Conservation (phyloP, 2,888 invertebrate genomes). For the Drosophila demipolita region DNA sequence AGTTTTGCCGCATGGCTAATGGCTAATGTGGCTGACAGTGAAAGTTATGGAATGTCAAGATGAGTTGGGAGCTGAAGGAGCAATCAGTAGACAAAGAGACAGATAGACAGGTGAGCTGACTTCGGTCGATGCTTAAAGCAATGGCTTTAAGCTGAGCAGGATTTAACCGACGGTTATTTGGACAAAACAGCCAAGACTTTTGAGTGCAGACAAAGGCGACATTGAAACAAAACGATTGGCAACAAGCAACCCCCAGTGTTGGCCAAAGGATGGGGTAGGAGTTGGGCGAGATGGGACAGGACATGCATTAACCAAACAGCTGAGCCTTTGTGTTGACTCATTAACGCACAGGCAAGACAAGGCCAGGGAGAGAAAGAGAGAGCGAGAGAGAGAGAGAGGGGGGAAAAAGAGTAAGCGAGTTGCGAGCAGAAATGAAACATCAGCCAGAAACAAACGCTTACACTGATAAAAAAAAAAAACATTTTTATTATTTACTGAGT, state of each 20-base stretch:
- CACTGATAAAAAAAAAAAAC: not conserved
- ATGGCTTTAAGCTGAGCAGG: slow-evolving; percentile 45
- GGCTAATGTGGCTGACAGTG: slow-evolving; percentile 43
- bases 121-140: slow-evolving; percentile 36
- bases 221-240: slow-evolving; percentile 53
- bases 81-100: slow-evolving; percentile 10
- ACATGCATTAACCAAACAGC: slow-evolving; percentile 77
- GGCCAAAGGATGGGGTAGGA: slow-evolving; percentile 9
- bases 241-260: slow-evolving; percentile 46
- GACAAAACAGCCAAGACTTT: slow-evolving; percentile 50
- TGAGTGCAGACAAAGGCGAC: slow-evolving; percentile 60
- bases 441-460: slow-evolving; percentile 39
- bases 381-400: slow-evolving; percentile 3
- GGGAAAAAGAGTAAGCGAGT: slow-evolving; percentile 2
- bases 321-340: slow-evolving; percentile 78
- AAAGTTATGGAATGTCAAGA: slow-evolving; percentile 42
- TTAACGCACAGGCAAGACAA: slow-evolving; percentile 60
- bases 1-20: slow-evolving; percentile 26
- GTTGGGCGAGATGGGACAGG: slow-evolving; percentile 50
- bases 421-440: slow-evolving; percentile 66
- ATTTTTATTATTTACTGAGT: not conserved
- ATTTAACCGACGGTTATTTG: slow-evolving; percentile 49
- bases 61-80: slow-evolving; percentile 7
- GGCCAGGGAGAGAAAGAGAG: slow-evolving; percentile 1
- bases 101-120: slow-evolving; percentile 3